These are phyloP conservation scores for Cinclus mexicanus DNA, from an alignment of 2,113 vertebrate species.

Conservation along the genomic window DNA sequence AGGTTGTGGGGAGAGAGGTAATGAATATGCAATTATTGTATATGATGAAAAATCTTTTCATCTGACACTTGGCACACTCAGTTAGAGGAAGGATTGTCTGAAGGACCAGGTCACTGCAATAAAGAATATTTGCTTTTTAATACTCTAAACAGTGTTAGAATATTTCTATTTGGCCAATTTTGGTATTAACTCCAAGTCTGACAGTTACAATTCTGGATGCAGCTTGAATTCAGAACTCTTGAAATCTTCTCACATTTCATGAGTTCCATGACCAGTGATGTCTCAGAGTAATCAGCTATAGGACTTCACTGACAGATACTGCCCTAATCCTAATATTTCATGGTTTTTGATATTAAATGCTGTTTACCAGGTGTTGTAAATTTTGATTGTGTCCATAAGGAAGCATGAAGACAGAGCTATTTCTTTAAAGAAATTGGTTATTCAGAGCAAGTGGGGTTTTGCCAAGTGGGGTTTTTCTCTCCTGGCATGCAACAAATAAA, in stretches of 20 bases:
- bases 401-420: not conserved
- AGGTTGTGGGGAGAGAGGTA: not conserved
- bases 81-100: not conserved
- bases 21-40: not conserved
- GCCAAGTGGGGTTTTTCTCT: not conserved
- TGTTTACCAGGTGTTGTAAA: not conserved
- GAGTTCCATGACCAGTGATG: not conserved
- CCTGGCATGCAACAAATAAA: not conserved
- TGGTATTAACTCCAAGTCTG: not conserved
- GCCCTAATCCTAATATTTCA: not conserved
- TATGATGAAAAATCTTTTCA: not conserved
- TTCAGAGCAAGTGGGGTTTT: not conserved
- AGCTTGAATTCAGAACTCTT: not conserved
- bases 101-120: not conserved
- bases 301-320: not conserved
- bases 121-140: not conserved
- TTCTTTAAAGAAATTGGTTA: not conserved
- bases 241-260: not conserved
- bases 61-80: too few relatives aligned
- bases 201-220: not conserved
- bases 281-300: not conserved
- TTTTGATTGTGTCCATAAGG: not conserved
- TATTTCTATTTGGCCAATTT: not conserved
- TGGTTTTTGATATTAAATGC: not conserved
- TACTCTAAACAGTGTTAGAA: not conserved